Evolutionary conservation across 2,797 vertebrate species (phyloP).

Genomic region (Chelon auratus): DNA sequence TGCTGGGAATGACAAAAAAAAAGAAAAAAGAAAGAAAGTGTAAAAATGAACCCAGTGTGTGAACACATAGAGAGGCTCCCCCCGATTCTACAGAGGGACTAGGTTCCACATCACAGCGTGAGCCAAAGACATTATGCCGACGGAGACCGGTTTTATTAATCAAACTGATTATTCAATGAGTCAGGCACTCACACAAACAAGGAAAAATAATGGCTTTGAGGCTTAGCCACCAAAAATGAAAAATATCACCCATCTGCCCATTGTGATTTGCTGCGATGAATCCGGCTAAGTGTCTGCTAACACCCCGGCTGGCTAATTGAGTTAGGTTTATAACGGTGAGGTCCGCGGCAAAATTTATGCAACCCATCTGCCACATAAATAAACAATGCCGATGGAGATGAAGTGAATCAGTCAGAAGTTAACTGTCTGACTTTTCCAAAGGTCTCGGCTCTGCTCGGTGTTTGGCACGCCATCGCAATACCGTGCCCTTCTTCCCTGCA

Average conservation of each 20-base stretch:
- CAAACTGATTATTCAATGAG: conserved; percentile 78
- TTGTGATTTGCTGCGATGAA: conserved; percentile 73
- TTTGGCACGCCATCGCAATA: conserved; percentile 50
- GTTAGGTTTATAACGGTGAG: conserved; percentile 74
- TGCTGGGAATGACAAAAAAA: conserved; percentile 46
- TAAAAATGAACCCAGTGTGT: conserved; percentile 40
- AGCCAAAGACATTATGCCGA: conserved; percentile 63
- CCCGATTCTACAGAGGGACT: conserved; percentile 35
- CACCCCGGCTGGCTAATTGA: conserved; percentile 80
- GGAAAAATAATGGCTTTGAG: conserved; percentile 74
- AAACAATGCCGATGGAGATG: conserved; percentile 70
- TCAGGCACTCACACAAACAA: conserved; percentile 74
- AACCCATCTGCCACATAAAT: conserved; percentile 81
- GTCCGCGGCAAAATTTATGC: conserved; percentile 74
- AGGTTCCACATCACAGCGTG: conserved; percentile 31
- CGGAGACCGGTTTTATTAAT: conserved; percentile 75
- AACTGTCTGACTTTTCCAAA: conserved; percentile 75
- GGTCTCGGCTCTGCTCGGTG: conserved; percentile 55
- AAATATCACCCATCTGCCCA: conserved; percentile 78
- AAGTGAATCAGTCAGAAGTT: conserved; percentile 73
- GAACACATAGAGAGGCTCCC: conserved; percentile 25
- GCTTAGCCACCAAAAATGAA: conserved; percentile 73
- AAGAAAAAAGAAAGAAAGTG: too few species aligned
- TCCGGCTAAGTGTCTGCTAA: conserved; percentile 73
- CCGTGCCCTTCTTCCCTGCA: conserved; percentile 51